These are phyloP conservation scores for Amazona vittata DNA, from an alignment of 2,113 vertebrate genomes.

Conservation along the genomic window DNA sequence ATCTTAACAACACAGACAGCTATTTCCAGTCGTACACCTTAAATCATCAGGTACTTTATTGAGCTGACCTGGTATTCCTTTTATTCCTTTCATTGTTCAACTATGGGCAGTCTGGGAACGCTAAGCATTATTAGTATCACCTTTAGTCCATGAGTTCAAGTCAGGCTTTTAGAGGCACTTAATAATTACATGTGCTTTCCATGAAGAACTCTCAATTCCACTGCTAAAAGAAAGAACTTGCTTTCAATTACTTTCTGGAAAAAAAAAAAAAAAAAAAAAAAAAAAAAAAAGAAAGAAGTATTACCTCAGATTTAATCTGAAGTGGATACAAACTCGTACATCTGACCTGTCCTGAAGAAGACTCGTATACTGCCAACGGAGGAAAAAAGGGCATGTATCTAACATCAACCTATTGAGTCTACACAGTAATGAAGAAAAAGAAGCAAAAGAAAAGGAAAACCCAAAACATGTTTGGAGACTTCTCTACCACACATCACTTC, in stretches of 20 bases:
- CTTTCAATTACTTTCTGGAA: constrained; percentile 15
- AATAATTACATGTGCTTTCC: background rate
- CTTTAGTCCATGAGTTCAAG: background rate
- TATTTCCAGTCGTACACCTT: background rate
- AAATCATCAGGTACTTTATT: background rate
- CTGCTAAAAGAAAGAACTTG: background rate
- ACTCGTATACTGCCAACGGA: background rate
- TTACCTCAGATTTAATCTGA: constrained; percentile 7
- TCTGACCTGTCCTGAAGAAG: background rate
- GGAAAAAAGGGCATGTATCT: background rate
- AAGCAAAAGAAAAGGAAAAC: background rate
- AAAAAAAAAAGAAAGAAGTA: background rate
- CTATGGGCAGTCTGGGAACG: background rate
- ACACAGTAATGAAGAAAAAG: background rate
- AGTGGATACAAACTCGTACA: background rate
- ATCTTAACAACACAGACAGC: background rate
- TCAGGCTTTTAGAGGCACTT: background rate
- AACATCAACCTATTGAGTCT: background rate
- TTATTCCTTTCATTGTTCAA: background rate
- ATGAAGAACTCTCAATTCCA: background rate
- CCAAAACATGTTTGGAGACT: background rate
- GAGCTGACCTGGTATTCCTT: background rate
- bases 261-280: background rate
- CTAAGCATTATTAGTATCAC: background rate
- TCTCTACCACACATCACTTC: background rate